Percentiles rank a stretch among this genome's conserved stretches.
These are phyloP conservation scores for Clytia hemisphaerica DNA, from an alignment of 30 jellyfish, hydroid and myxozoan species.

Conservation along the genomic window DNA sequence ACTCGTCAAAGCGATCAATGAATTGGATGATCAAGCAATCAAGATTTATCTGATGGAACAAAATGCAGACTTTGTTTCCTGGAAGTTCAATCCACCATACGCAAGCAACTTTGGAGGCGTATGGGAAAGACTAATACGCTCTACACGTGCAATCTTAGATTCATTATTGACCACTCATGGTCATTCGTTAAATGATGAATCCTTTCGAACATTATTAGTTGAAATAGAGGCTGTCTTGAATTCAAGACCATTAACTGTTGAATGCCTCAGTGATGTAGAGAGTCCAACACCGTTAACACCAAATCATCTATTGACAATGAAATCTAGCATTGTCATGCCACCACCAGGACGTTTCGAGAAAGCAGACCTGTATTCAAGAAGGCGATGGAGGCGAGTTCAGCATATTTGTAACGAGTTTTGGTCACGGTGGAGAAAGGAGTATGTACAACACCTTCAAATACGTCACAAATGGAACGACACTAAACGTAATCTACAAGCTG, in stretches of 20 bases:
- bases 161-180: neutral
- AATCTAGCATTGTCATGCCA: conserved; percentile 20
- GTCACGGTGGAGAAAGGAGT: conserved; percentile 37
- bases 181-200: neutral
- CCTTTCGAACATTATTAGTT: conserved; percentile 21
- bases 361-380: conserved; percentile 22
- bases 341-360: conserved; percentile 33
- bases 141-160: neutral
- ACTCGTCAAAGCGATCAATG: neutral
- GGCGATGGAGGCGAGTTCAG: conserved; percentile 32
- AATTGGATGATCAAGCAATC: neutral
- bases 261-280: conserved; percentile 14
- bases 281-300: conserved; percentile 20
- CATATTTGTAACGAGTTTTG: conserved; percentile 16
- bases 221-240: conserved; percentile 34
- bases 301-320: conserved; percentile 29
- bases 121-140: no score
- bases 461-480: conserved; percentile 12
- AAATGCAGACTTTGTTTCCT: no score
- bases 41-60: conserved; percentile 1
- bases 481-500: conserved; percentile 9
- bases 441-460: neutral
- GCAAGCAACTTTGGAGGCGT: no score
- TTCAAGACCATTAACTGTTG: conserved; percentile 31
- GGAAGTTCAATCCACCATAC: no score